A percentile compares a stretch with the other conserved stretches of the same genome.
These are phyloP conservation scores for Diadumene lineata DNA, from an alignment of 92 coral and sea anemone genomes.

Conservation along the genomic window DNA sequence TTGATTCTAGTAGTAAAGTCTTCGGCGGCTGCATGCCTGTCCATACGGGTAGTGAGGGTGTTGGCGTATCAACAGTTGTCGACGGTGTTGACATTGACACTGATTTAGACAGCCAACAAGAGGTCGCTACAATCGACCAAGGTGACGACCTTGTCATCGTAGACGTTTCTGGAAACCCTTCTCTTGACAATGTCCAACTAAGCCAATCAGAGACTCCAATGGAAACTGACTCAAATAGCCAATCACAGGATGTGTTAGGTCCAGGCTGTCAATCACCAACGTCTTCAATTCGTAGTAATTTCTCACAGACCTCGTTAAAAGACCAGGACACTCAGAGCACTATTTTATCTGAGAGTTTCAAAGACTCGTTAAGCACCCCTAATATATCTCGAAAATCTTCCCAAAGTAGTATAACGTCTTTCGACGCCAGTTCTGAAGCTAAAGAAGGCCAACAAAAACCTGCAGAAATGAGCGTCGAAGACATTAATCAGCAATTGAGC, in stretches of 20 bases:
- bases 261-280: background rate
- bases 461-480: slow-evolving; percentile 51
- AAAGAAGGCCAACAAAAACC: slow-evolving; percentile 35
- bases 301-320: slow-evolving; percentile 1
- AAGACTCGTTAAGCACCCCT: slow-evolving; percentile 14
- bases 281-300: background rate
- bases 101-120: slow-evolving; percentile 52
- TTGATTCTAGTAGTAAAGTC: slow-evolving; percentile 15
- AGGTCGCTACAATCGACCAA: slow-evolving; percentile 67
- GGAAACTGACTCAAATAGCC: background rate
- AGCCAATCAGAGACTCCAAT: background rate
- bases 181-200: background rate
- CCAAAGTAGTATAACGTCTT: slow-evolving; percentile 26
- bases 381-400: slow-evolving; percentile 22
- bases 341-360: slow-evolving; percentile 16
- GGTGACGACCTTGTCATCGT: slow-evolving; percentile 80
- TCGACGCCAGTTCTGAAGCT: slow-evolving; percentile 15
- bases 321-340: slow-evolving; percentile 2
- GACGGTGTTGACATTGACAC: slow-evolving; percentile 76
- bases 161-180: slow-evolving; percentile 55
- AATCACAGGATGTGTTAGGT: background rate
- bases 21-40: slow-evolving; percentile 29
- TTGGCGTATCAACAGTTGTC: slow-evolving; percentile 51
- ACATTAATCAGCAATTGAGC: slow-evolving; percentile 35
- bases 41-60: slow-evolving; percentile 15